Percentiles rank a stretch among this genome's conserved stretches.
Evolutionary conservation across 2,113 vertebrate species (phyloP).

Genomic region (Tupaia tana): DNA sequence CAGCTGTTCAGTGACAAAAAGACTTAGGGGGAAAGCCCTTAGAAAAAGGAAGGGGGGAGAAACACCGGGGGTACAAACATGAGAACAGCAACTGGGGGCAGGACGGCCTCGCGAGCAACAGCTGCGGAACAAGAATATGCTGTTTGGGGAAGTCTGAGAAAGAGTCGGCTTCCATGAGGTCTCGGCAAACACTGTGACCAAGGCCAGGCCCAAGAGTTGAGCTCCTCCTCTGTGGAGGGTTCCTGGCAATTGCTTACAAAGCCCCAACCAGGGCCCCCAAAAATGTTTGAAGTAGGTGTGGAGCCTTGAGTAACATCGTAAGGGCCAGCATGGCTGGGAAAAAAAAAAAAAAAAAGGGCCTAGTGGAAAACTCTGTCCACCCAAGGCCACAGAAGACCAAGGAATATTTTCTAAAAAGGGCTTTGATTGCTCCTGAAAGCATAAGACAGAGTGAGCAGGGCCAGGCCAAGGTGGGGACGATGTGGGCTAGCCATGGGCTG

Average conservation of each 20-base stretch:
- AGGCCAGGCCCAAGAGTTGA: neutral
- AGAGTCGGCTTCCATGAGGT: neutral
- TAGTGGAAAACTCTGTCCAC: slow-evolving; percentile 72
- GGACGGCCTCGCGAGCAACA: neutral
- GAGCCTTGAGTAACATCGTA: slow-evolving; percentile 66
- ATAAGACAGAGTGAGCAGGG: slow-evolving; percentile 5
- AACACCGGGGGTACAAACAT: slow-evolving; percentile 44
- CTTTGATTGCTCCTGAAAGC: slow-evolving; percentile 73
- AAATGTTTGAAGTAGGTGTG: slow-evolving; percentile 74
- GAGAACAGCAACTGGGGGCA: slow-evolving; percentile 25
- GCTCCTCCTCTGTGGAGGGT: slow-evolving; percentile 30
- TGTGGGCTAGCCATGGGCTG: neutral
- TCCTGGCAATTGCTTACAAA: slow-evolving; percentile 29
- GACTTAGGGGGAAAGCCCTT: slow-evolving; percentile 55
- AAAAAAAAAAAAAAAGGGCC: slow-evolving; percentile 11
- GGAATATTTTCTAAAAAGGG: slow-evolving; percentile 75
- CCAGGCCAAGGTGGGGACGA: neutral
- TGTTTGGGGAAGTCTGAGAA: slow-evolving; percentile 44
- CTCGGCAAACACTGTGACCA: neutral
- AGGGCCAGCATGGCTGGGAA: slow-evolving; percentile 55
- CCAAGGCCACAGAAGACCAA: slow-evolving; percentile 65
- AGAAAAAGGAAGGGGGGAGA: neutral
- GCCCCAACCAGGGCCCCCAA: slow-evolving; percentile 41
- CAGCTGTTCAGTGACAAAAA: slow-evolving; percentile 73
- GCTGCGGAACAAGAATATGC: slow-evolving; percentile 46